Percentiles rank a stretch among this genome's conserved stretches.
These are phyloP conservation scores for Zalophus californianus DNA, from an alignment of 2,797 vertebrate species.

Conservation along the genomic window DNA sequence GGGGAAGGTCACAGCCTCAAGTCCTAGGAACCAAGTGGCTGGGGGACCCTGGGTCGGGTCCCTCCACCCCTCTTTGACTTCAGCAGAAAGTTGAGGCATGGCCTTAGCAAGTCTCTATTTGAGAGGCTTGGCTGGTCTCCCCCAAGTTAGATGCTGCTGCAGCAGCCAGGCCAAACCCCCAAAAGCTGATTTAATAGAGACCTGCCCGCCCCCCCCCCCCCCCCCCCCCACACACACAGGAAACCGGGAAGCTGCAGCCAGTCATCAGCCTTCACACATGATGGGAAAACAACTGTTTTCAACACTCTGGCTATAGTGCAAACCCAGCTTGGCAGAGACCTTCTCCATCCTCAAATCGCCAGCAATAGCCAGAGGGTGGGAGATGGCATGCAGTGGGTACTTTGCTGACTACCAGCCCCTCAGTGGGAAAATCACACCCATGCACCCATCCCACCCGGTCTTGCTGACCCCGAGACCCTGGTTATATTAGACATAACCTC, in stretches of 20 bases:
- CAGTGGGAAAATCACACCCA: background rate
- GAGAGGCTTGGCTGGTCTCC: background rate
- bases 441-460: background rate
- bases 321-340: background rate
- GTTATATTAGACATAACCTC: background rate
- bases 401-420: background rate
- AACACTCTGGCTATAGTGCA: background rate
- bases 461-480: background rate
- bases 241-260: background rate
- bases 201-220: background rate
- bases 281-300: background rate
- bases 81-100: background rate
- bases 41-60: background rate
- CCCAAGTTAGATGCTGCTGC: background rate
- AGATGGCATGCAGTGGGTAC: background rate
- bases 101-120: background rate
- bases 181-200: background rate
- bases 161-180: background rate
- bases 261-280: background rate
- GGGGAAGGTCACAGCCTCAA: background rate
- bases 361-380: background rate
- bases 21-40: background rate
- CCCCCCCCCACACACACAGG: background rate
- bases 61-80: background rate
- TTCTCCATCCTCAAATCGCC: background rate